Evolutionary conservation across 2,888 invertebrate genomes (phyloP).

Genomic region (Nephrotoma appendiculata): DNA sequence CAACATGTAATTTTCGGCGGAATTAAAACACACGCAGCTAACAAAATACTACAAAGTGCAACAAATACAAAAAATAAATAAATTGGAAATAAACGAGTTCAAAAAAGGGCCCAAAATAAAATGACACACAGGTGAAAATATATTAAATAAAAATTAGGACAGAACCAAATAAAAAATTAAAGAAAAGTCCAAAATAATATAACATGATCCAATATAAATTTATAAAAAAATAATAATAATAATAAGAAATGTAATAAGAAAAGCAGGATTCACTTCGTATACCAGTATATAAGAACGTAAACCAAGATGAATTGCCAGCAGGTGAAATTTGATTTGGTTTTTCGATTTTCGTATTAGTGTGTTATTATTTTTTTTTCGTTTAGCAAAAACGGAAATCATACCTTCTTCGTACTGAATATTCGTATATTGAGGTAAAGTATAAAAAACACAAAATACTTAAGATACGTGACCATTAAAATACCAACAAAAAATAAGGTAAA

Average conservation of each 20-base stretch:
- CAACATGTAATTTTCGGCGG: neutral
- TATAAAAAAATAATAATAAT: neutral
- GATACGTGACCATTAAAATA: neutral
- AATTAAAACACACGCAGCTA: neutral
- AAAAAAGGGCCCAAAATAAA: neutral
- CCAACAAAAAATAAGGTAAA: neutral
- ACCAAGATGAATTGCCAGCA: neutral
- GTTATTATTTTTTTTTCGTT: neutral
- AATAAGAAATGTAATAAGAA: neutral
- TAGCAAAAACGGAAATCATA: neutral
- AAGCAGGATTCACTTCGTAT: neutral
- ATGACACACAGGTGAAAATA: neutral
- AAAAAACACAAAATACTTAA: neutral
- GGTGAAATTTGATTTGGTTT: neutral
- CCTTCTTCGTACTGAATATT: neutral
- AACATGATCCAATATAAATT: neutral
- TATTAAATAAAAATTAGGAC: neutral
- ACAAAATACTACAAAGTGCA: neutral
- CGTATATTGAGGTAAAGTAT: neutral
- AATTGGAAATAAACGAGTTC: neutral
- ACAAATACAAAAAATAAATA: neutral
- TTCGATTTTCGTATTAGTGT: neutral
- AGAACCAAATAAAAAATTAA: neutral
- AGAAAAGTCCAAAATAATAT: neutral
- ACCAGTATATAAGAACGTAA: neutral